Evolutionary conservation across 2,113 vertebrate genomes (phyloP), one percentile per base, ranked within the genome.

Genomic region (Tichodroma muraria): DNA sequence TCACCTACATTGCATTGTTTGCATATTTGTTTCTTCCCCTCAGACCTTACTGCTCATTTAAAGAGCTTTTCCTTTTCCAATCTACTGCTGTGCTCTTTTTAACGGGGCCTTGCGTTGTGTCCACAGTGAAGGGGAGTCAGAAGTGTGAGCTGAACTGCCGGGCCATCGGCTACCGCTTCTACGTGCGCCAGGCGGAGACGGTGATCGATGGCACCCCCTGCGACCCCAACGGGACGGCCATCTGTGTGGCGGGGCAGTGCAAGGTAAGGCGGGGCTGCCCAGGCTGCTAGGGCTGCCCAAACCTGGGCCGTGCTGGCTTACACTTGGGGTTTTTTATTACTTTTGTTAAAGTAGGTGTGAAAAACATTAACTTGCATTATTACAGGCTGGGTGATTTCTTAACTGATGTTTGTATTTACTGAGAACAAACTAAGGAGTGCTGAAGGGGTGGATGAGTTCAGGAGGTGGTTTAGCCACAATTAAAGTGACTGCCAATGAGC

Each of bases 121-220:
- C 75, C 54, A 0, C 85, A 99, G 99, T 98, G 83, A 98, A 98
- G 49, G 98, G 94, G 21, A 98, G 97, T 45, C 98, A 98, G 88
- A 98, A 98, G 42, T 99, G 99, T 57, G 98, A 99, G 80, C 97
- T 99, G 78, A 99, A 99, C 93, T 99, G 99, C 93, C 98, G 99
- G 8, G 99, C 99, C 0, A 96, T 98, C 15, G 99, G 99, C 33
- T 99, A 99, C 97, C 98, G 99, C 11, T 99, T 99, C 97, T 99
- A 99, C 1, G 99, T 99, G 28, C 97, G 98, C 16, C 98, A 98
- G 90, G 97, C 99, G 1, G 98, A 98, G 66, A 97, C 95, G 37
- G 99, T 99, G 85, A 99, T 98, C 1, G 99, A 99, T 2, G 99
- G 99, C 30, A 99, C 99, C 0, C 98, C 99, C 1, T 99, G 99